Evolutionary conservation across 2,113 vertebrate species (phyloP), one percentile per base, ranked within the genome.

Genomic region (Lonchura striata): DNA sequence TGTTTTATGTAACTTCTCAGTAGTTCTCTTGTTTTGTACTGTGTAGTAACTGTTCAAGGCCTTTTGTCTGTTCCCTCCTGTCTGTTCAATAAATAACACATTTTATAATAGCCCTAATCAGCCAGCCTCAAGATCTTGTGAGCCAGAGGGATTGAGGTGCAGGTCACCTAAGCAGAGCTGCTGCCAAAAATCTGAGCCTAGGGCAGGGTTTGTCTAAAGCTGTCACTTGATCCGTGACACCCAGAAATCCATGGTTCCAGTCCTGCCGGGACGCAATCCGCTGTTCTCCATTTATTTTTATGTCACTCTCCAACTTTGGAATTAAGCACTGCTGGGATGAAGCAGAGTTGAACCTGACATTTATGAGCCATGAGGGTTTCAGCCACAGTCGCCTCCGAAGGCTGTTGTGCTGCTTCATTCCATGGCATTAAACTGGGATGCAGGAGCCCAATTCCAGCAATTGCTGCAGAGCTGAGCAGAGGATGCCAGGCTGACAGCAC

Each of bases 321-420:
- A 84, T 86, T 30, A 91, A 83, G 95, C 81, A 13, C 72, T 15
- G 84, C 92, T 84, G 92, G 77, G 72, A 54, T 8, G 81, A 54
- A 84, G 89, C 80, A 5, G 89, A 63, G 69, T 54, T 11, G 39
- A 89, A 88, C 57, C 85, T 35, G 85, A 13, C 39, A 11, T 89
- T 96, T 91, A 81, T 61, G 91, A 92, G 68, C 91, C 93, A 25
- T 75, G 83, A 88, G 88, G 91, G 93, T 80, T 92, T 94, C 66
- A 8, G 61, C 41, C 86, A 35, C 72, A 4, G 4, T 44, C 1
- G 0, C 49, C 89, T 77, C 83, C 6, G 0, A 22, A 49, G 76
- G 46, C 41, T 8, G 0, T 46, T 13, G 68, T 30, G 89, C 80
- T 78, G 4, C 76, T 42, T 44, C 74, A 22, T 92, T 91, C 89